Percentiles rank a stretch among this genome's conserved stretches.
phyloP scores from a whole-genome alignment of 2,888 invertebrate genomes.

The Andrena trimmerana region DNA sequence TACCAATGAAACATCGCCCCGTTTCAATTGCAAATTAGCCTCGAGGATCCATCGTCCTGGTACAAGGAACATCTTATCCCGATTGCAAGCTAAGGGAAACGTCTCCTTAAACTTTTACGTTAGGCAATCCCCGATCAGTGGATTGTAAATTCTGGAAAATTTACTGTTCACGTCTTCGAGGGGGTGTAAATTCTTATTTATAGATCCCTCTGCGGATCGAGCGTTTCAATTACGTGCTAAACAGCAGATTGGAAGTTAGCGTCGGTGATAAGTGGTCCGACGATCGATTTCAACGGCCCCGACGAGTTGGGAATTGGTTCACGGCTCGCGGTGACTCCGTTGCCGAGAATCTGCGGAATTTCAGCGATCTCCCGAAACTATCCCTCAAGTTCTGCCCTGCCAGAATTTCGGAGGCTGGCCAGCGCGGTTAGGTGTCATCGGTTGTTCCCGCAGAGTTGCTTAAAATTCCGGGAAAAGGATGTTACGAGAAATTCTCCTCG shows the following conservation, averaged over 20 bases:
- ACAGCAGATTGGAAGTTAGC: neutral
- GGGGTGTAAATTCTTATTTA: constrained; percentile 1
- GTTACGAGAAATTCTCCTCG: neutral
- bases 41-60: neutral
- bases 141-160: constrained; percentile 1
- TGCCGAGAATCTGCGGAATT: constrained; percentile 40
- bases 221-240: constrained; percentile 14
- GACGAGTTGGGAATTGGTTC: constrained; percentile 29
- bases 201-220: neutral
- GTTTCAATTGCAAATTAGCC: neutral
- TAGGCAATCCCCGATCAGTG: neutral
- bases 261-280: constrained; percentile 1
- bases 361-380: constrained; percentile 47
- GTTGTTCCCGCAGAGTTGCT: constrained; percentile 29
- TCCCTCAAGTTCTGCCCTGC: constrained; percentile 40
- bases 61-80: neutral
- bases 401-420: constrained; percentile 23
- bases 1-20: neutral
- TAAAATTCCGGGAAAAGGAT: constrained; percentile 44
- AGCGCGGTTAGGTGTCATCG: constrained; percentile 13
- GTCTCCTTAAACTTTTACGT: neutral
- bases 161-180: neutral
- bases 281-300: constrained; percentile 13
- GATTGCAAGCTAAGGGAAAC: neutral
- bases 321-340: constrained; percentile 6